Base-by-base conservation (phyloP, 2,888 invertebrate species). In the Pachymerium ferrugineum region DNA sequence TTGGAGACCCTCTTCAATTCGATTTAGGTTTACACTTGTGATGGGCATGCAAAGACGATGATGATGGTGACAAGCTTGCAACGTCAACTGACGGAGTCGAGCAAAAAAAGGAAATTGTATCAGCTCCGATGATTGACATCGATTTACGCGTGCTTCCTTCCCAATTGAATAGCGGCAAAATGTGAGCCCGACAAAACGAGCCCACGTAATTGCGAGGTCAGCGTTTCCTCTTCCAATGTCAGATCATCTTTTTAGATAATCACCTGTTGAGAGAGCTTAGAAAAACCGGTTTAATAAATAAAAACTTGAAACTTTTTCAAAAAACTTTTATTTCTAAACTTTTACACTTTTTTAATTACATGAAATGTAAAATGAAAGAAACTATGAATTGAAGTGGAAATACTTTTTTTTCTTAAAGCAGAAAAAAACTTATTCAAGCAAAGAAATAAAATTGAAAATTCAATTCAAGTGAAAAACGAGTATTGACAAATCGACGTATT, bases 71-170 rank as follows among this genome's bases (percentile, higher is more conserved):
- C 54, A 54, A 6, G 22, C 4, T 62, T 14, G n/a, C 62, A 28
- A 62, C 62, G 62, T 62, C 62, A 62, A 25, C 25, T 62, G 62
- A 28, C 14, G 28, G 62, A 28, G 28, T 19, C 22, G 25, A 62
- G 62, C 12, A 62, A 62, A n/a, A n/a, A 47, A 62, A 62, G 62
- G 62, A 62, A 62, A 62, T 62, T 62, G 62, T 62, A 62, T 62
- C 62, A 62, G 62, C 62, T 62, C 12, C 25, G 62, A 62, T 62
- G 62, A 62, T 62, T 62, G 62, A 62, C 62, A 62, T 62, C 62
- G 62, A 62, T 62, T 62, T 62, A 62, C 62, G 12, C 25, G 62
- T 62, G 25, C 62, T 62, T 62, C 62, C 62, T 62, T 25, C 62
- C 25, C 62, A 62, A 62, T 62, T 62, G 62, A 62, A 62, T 14